These are phyloP conservation scores for Neoniphon sammara DNA, from an alignment of 2,797 vertebrate species.

Conservation along the genomic window DNA sequence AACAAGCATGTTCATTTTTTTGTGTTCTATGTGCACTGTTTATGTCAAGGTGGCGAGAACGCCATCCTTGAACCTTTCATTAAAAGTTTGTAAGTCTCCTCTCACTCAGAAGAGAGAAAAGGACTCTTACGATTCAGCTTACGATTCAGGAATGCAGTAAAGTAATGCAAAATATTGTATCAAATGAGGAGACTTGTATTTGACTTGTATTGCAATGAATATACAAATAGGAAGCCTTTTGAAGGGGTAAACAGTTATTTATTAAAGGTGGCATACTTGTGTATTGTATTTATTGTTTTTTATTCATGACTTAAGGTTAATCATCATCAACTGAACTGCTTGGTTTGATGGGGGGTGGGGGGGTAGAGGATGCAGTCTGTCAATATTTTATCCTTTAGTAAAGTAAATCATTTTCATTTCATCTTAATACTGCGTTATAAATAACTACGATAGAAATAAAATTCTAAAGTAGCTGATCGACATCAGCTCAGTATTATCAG, in stretches of 20 bases:
- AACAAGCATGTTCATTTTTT: slow-evolving; percentile 60
- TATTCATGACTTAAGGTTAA: slow-evolving; percentile 79
- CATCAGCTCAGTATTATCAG: slow-evolving; percentile 18
- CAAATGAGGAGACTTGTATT: slow-evolving; percentile 49
- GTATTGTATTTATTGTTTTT: slow-evolving; percentile 79
- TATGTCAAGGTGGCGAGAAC: slow-evolving; percentile 20
- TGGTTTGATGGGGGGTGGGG: no score
- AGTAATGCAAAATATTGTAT: slow-evolving; percentile 45
- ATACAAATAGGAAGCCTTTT: slow-evolving; percentile 59
- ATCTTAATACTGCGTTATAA: slow-evolving; percentile 15
- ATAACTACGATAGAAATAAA: background rate
- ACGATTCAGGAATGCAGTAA: slow-evolving; percentile 29
- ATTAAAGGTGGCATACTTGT: slow-evolving; percentile 76
- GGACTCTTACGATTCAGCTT: slow-evolving; percentile 4
- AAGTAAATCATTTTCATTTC: background rate
- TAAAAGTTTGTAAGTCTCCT: slow-evolving; percentile 37
- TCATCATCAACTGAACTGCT: slow-evolving; percentile 46
- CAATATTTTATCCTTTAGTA: background rate
- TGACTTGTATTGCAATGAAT: slow-evolving; percentile 63
- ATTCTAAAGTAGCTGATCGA: background rate
- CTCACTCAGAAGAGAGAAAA: slow-evolving; percentile 16
- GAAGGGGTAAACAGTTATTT: slow-evolving; percentile 72
- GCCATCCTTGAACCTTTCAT: slow-evolving; percentile 22
- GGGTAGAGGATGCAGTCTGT: background rate
- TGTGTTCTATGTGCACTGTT: slow-evolving; percentile 67